Evolutionary conservation across 2,888 invertebrate species (phyloP), one percentile per base, ranked within the genome.

Genomic region (Homarus gammarus): DNA sequence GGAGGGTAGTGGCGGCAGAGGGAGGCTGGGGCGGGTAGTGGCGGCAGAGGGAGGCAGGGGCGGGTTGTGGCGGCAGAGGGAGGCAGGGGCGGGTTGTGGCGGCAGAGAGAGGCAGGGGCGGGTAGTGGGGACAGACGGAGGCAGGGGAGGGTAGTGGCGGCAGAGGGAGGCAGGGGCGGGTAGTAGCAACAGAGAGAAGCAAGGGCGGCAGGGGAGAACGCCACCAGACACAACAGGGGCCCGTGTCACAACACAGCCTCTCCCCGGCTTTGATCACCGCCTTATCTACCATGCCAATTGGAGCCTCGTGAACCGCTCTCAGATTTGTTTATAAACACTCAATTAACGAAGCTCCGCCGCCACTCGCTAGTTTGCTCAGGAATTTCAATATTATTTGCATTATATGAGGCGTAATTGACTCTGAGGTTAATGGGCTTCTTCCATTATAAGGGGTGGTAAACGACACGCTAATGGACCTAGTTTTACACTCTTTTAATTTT

Each of bases 251-350:
- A 88, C 88, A 88, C 12, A 51, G 15, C 49, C n/a, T 61, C 49
- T 75, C 36, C 27, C 70, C 38, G 36, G 68, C 86, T 86, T 86
- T 86, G 86, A 86, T 86, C 86, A 86, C 36, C 68, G 70, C 70
- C 75, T 88, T 84, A 84, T 84, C 84, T 84, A 51, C 75, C 49
- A 22, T 27, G 36, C 87, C 87, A 87, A 82, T 87, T 87, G 87
- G 75, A 49, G 82, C 68, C 87, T 87, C 87, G 82, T 87, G 82
- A 87, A 64, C 82, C 87, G 36, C 87, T 83, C 87, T 87, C 78
- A 87, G 75, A 87, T 82, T 87, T 87, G 82, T 87, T 87, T 87
- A 87, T 61, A 87, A 87, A 87, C 87, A 87, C 68, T 87, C 87
- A 87, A 87, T 87, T 87, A 87, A 87, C 75, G 73, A 73, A 68